Evolutionary conservation across 1,140 invertebrate species (phyloP).

Genomic region (Lepidurus arcticus): DNA sequence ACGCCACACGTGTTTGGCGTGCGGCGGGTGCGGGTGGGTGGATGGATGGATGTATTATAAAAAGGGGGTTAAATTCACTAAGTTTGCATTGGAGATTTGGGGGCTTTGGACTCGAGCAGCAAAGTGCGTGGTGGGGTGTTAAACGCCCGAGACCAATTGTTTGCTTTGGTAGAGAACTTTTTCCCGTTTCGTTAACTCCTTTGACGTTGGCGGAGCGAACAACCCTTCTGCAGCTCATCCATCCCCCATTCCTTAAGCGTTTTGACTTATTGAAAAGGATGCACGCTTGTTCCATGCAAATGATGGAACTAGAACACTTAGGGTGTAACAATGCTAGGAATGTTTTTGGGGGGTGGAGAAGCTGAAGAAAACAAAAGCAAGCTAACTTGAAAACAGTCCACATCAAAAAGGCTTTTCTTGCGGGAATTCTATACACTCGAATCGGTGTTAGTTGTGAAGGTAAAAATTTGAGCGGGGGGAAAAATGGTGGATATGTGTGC

Average conservation of each 20-base stretch:
- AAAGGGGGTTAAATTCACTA: background rate
- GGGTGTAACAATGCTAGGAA: conserved; percentile 5
- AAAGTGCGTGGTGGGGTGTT: background rate
- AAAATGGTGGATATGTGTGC: too few relatives aligned
- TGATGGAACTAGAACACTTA: conserved; percentile 2
- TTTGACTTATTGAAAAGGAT: conserved; percentile 16
- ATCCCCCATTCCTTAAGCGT: background rate
- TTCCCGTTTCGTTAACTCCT: background rate
- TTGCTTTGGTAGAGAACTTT: background rate
- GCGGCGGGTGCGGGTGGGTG: background rate
- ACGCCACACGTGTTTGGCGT: conserved; percentile 8
- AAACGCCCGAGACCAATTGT: background rate
- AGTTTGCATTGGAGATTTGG: background rate
- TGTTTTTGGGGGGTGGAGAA: background rate
- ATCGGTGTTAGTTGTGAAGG: too few relatives aligned
- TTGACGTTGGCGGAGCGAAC: background rate
- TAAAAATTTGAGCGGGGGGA: too few relatives aligned
- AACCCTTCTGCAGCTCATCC: background rate
- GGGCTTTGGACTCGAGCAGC: background rate
- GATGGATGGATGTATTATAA: background rate
- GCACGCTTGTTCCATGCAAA: conserved; percentile 14
- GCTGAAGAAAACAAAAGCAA: background rate
- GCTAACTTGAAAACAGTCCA: background rate
- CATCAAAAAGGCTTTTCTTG: too few relatives aligned
- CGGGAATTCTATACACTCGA: too few relatives aligned